Conservation (phyloP, 2,113 vertebrate species). For the Nesospiza acunhae region DNA sequence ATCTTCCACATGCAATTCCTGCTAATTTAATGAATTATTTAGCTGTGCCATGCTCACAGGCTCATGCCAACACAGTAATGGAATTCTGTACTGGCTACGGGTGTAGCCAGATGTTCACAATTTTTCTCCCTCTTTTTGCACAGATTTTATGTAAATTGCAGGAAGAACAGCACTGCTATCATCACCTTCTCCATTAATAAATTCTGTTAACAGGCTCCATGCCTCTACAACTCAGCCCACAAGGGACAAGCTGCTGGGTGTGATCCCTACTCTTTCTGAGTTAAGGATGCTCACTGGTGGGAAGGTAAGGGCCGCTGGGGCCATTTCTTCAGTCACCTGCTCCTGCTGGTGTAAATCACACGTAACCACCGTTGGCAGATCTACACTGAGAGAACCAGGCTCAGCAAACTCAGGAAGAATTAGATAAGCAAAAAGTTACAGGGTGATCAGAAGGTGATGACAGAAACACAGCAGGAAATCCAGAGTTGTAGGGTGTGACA, state of each 20-base stretch:
- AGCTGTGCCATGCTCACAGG: neutral
- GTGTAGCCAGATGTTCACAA: constrained; percentile 63
- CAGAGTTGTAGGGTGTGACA: neutral
- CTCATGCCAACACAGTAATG: constrained; percentile 29
- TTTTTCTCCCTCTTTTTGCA: constrained; percentile 38
- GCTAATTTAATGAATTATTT: constrained; percentile 70
- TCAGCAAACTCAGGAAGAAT: neutral
- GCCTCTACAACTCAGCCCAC: neutral
- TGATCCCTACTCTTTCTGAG: neutral
- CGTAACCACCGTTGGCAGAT: rapidly evolving
- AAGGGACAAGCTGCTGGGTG: neutral
- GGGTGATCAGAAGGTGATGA: constrained; percentile 21
- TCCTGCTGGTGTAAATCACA: neutral
- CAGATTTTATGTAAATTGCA: constrained; percentile 59
- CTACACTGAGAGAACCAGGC: neutral
- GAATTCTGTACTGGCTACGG: constrained; percentile 13
- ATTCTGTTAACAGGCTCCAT: neutral
- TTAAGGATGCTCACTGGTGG: neutral
- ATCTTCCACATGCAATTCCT: constrained; percentile 25
- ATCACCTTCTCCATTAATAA: constrained; percentile 23
- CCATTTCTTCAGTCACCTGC: neutral
- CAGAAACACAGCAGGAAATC: neutral
- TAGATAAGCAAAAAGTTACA: constrained; percentile 5
- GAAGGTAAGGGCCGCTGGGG: neutral
- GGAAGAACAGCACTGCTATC: neutral